These are phyloP conservation scores for Drosophila subsilvestris DNA, from an alignment of 2,888 invertebrate species.

Conservation along the genomic window DNA sequence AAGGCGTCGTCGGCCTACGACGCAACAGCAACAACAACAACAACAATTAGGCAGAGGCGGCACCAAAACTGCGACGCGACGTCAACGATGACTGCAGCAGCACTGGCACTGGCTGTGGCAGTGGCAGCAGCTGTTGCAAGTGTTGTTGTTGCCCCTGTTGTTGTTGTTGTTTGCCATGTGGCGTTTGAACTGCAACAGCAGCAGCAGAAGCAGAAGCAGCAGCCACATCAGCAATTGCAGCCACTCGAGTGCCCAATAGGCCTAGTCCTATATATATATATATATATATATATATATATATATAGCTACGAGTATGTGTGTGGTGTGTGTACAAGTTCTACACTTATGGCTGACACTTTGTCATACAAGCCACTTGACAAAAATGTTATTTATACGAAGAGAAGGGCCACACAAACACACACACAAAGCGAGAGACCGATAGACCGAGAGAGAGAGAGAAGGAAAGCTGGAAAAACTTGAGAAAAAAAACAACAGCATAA, in stretches of 20 bases:
- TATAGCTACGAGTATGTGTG: neutral
- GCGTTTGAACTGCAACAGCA: constrained; percentile 59
- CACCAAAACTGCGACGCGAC: constrained; percentile 31
- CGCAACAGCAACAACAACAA: neutral
- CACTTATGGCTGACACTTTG: constrained; percentile 72
- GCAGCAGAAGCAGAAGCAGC: constrained; percentile 20
- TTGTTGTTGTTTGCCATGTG: constrained; percentile 37
- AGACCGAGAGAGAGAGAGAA: neutral
- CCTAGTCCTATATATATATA: constrained; percentile 24
- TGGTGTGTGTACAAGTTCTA: constrained; percentile 38
- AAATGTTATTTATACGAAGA: constrained; percentile 67
- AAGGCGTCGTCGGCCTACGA: constrained; percentile 22
- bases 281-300: neutral
- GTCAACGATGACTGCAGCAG: constrained; percentile 36
- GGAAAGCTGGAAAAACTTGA: neutral
- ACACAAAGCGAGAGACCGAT: constrained; percentile 11
- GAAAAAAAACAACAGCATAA: neutral
- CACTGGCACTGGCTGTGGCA: constrained; percentile 31
- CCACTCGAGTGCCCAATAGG: constrained; percentile 69
- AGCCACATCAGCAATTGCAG: constrained; percentile 57
- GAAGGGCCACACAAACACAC: constrained; percentile 34
- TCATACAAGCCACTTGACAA: constrained; percentile 72
- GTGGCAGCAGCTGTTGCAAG: constrained; percentile 31
- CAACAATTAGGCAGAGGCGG: constrained; percentile 26
- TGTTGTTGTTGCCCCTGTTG: constrained; percentile 37